phyloP scores from a whole-genome alignment of 2,113 vertebrate species.

The Neogale vison region DNA sequence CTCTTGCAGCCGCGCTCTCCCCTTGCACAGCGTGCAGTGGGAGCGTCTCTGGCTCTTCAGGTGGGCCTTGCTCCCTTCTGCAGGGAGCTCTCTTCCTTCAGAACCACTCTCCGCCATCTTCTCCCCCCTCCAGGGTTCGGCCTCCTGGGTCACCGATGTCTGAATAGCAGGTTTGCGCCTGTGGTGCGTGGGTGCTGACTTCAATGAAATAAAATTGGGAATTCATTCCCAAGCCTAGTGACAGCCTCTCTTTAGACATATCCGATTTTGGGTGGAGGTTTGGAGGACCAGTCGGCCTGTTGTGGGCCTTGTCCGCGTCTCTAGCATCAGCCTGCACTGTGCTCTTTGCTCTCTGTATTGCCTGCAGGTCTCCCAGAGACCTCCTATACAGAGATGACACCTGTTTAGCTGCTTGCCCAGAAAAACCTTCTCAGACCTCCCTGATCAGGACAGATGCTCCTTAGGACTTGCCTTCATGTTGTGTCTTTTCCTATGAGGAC shows the following conservation, averaged over 20 bases:
- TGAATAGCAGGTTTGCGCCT: neutral
- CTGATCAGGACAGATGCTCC: neutral
- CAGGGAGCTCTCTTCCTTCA: neutral
- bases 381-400: neutral
- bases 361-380: neutral
- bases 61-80: neutral
- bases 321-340: neutral
- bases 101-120: neutral
- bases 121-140: neutral
- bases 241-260: neutral
- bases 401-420: neutral
- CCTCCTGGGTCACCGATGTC: neutral
- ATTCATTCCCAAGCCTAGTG: neutral
- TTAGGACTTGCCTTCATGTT: neutral
- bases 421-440: neutral
- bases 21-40: neutral
- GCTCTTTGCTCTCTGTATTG: neutral
- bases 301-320: neutral
- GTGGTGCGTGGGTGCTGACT: neutral
- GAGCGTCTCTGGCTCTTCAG: neutral
- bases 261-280: neutral
- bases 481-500: neutral
- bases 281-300: neutral
- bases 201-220: conserved; percentile 7
- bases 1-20: neutral